Percentiles rank a stretch among this genome's conserved stretches.
These are phyloP conservation scores for Thunnus maccoyii DNA, from an alignment of 2,113 vertebrate genomes.

Conservation along the genomic window DNA sequence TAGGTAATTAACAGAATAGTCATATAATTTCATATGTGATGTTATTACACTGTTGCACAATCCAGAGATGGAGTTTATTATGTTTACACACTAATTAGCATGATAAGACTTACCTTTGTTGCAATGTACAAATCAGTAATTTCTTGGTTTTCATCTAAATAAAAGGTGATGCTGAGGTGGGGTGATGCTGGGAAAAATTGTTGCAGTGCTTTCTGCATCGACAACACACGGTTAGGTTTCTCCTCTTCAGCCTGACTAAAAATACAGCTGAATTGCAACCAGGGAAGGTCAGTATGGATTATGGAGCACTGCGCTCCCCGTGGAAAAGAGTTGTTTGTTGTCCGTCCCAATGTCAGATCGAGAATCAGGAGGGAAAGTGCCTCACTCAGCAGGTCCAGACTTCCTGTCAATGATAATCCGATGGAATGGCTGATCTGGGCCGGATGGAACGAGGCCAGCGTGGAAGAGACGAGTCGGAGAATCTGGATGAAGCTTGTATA, in stretches of 20 bases:
- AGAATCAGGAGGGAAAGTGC: slow-evolving; percentile 80
- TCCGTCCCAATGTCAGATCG: slow-evolving; percentile 81
- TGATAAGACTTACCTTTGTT: no score
- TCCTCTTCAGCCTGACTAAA: slow-evolving; percentile 70
- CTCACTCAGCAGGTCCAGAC: slow-evolving; percentile 80
- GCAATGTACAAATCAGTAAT: slow-evolving; percentile 17
- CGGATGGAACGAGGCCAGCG: slow-evolving; percentile 62
- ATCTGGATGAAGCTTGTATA: slow-evolving; percentile 40
- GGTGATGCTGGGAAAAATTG: slow-evolving; percentile 55
- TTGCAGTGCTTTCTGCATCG: slow-evolving; percentile 49
- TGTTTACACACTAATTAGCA: no score
- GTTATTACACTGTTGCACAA: not conserved
- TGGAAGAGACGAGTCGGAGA: slow-evolving; percentile 46
- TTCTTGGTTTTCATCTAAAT: slow-evolving; percentile 29
- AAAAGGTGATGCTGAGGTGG: slow-evolving; percentile 20
- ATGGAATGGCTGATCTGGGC: slow-evolving; percentile 74
- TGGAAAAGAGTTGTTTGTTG: slow-evolving; percentile 82
- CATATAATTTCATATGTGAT: not conserved
- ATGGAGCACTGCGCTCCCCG: slow-evolving; percentile 70
- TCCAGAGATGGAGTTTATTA: no score
- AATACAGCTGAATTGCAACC: slow-evolving; percentile 80
- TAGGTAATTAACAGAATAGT: not conserved
- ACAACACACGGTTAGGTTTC: slow-evolving; percentile 49
- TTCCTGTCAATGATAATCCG: slow-evolving; percentile 82
- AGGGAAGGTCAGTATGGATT: slow-evolving; percentile 84